Conservation (phyloP, 2,888 invertebrate species). For the Nesidiocoris tenuis region DNA sequence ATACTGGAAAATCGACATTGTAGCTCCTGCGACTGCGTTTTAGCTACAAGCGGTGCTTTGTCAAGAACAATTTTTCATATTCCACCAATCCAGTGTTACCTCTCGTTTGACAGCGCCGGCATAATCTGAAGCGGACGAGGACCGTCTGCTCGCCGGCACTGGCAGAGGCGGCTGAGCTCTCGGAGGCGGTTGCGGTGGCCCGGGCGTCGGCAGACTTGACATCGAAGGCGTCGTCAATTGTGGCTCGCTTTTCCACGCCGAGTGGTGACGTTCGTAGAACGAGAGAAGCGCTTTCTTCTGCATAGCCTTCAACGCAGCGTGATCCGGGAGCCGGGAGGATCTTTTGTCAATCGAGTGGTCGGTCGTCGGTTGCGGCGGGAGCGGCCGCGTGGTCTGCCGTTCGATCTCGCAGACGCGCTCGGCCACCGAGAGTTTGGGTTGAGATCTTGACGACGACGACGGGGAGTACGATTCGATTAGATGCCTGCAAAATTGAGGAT, state of each 20-base stretch:
- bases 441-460: slow-evolving; percentile 52
- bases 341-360: slow-evolving; percentile 45
- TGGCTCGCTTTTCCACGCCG: slow-evolving; percentile 62
- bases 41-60: too few relatives aligned
- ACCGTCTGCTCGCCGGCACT: slow-evolving; percentile 61
- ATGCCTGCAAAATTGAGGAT: slow-evolving; percentile 30
- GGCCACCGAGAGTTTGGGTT: slow-evolving; percentile 63
- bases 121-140: slow-evolving; percentile 69
- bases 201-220: slow-evolving; percentile 42
- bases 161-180: slow-evolving; percentile 51
- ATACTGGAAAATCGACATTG: too few relatives aligned
- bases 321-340: slow-evolving; percentile 52
- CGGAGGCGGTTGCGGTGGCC: slow-evolving; percentile 48
- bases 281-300: slow-evolving; percentile 80
- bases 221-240: slow-evolving; percentile 56
- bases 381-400: slow-evolving; percentile 54
- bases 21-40: too few relatives aligned
- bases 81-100: too few relatives aligned
- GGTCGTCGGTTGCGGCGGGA: slow-evolving; percentile 3
- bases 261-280: slow-evolving; percentile 74
- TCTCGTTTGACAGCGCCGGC: slow-evolving; percentile 51
- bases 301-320: slow-evolving; percentile 70
- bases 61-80: too few relatives aligned
- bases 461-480: slow-evolving; percentile 40
- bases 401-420: slow-evolving; percentile 67